These are phyloP conservation scores for Lasius platythorax DNA, from an alignment of 2,888 invertebrate genomes.

Conservation along the genomic window DNA sequence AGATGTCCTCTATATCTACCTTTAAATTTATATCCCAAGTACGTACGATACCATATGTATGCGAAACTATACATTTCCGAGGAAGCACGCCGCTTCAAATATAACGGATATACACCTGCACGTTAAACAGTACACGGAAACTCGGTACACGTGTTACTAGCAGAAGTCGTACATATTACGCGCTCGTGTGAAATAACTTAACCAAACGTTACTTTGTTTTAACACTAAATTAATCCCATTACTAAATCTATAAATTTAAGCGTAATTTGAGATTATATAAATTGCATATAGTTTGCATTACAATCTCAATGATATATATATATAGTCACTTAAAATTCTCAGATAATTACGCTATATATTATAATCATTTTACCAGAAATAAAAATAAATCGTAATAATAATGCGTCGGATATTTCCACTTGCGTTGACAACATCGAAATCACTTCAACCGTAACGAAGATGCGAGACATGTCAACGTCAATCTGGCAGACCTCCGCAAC, in stretches of 20 bases:
- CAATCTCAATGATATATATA: background rate
- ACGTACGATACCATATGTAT: constrained; percentile 30
- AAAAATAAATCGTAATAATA: background rate
- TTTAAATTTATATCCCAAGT: constrained; percentile 34
- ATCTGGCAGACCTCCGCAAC: constrained; percentile 63
- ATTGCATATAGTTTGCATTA: background rate
- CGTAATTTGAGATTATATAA: background rate
- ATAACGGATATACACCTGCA: constrained; percentile 1
- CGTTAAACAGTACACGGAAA: constrained; percentile 27
- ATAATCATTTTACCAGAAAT: background rate
- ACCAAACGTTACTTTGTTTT: constrained; percentile 29
- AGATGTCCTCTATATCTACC: constrained; percentile 25
- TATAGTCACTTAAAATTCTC: background rate
- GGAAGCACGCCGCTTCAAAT: constrained; percentile 18
- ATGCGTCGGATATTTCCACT: background rate
- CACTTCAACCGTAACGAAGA: constrained; percentile 67
- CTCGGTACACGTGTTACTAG: constrained; percentile 36
- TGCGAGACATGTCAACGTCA: constrained; percentile 69
- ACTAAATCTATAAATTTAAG: constrained; percentile 5
- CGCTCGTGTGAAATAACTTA: constrained; percentile 19
- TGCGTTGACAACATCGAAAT: constrained; percentile 59
- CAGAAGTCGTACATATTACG: constrained; percentile 12
- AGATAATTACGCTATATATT: background rate
- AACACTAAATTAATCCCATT: background rate
- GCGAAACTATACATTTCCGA: constrained; percentile 29